A percentile compares a stretch with the other conserved stretches of the same genome.
Conservation (phyloP, 2,113 vertebrate species). For the Argyrosomus japonicus region DNA sequence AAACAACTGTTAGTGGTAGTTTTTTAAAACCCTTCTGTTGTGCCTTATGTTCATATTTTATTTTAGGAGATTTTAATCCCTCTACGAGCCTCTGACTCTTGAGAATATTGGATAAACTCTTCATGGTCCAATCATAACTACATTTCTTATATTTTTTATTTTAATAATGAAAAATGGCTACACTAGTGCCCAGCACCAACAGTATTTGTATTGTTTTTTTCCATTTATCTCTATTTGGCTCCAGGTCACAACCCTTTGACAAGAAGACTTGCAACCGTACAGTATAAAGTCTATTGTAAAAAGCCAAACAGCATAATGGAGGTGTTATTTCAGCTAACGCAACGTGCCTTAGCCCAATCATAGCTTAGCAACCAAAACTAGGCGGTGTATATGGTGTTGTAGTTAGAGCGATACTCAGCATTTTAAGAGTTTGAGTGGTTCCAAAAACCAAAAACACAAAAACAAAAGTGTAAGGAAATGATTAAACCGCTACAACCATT, state of each 20-base stretch:
- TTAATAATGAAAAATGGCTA: slow-evolving; percentile 8
- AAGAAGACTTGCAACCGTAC: background rate
- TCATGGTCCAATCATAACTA: background rate
- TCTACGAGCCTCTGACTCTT: background rate
- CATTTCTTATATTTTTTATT: slow-evolving; percentile 6
- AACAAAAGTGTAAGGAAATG: too few relatives aligned
- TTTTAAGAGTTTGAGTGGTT: background rate
- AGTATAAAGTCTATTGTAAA: background rate
- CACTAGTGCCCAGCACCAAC: background rate
- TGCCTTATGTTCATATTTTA: background rate
- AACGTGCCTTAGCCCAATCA: background rate
- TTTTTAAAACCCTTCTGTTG: background rate
- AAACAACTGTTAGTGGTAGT: background rate
- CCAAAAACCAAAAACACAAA: too few relatives aligned
- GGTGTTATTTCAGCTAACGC: background rate
- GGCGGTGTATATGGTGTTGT: too few relatives aligned
- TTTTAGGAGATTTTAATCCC: slow-evolving; percentile 21
- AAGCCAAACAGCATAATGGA: background rate
- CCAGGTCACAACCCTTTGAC: background rate
- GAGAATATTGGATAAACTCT: slow-evolving; percentile 11
- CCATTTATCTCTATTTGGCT: background rate
- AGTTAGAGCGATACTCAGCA: background rate
- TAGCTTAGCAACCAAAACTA: background rate
- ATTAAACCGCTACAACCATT: too few relatives aligned
- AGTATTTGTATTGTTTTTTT: background rate